These are phyloP conservation scores for Mola mola DNA, from an alignment of 2,113 vertebrate species.

Conservation along the genomic window DNA sequence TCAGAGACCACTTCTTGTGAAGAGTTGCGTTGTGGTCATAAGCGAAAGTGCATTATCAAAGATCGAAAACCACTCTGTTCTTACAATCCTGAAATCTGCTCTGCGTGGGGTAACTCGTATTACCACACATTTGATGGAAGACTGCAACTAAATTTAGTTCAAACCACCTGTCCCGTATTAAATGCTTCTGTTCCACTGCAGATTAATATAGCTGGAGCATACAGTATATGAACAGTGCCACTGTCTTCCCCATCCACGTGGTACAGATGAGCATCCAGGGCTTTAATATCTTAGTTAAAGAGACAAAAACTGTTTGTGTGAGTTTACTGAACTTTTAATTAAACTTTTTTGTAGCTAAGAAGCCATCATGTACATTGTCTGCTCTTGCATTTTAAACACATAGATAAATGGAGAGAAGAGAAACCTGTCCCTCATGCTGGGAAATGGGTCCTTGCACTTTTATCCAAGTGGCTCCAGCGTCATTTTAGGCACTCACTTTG, in stretches of 20 bases:
- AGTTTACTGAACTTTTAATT: not conserved
- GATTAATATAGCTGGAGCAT: constrained; percentile 29
- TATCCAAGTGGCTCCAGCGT: too few relatives aligned
- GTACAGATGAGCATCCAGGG: constrained; percentile 28
- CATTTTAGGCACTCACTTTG: constrained; percentile 58
- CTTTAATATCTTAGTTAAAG: constrained; percentile 46
- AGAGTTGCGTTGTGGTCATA: constrained; percentile 26
- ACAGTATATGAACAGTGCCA: constrained; percentile 29
- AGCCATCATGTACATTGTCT: not conserved
- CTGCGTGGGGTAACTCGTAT: constrained; percentile 82
- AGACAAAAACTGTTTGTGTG: constrained; percentile 44
- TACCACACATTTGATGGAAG: constrained; percentile 77
- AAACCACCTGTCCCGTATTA: constrained; percentile 37
- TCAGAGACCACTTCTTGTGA: constrained; percentile 23
- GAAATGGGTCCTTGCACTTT: constrained; percentile 24
- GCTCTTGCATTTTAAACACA: not conserved
- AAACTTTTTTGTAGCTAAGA: not conserved
- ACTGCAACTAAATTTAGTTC: constrained; percentile 77
- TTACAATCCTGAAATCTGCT: constrained; percentile 58
- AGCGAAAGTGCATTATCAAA: constrained; percentile 16
- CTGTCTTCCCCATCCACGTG: constrained; percentile 15
- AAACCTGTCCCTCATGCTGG: constrained; percentile 22
- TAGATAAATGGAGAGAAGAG: constrained; percentile 40
- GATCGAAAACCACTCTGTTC: constrained; percentile 22
- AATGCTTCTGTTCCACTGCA: constrained; percentile 31